phyloP scores from a whole-genome alignment of 1,140 invertebrate genomes.

The Drosophila orena region DNA sequence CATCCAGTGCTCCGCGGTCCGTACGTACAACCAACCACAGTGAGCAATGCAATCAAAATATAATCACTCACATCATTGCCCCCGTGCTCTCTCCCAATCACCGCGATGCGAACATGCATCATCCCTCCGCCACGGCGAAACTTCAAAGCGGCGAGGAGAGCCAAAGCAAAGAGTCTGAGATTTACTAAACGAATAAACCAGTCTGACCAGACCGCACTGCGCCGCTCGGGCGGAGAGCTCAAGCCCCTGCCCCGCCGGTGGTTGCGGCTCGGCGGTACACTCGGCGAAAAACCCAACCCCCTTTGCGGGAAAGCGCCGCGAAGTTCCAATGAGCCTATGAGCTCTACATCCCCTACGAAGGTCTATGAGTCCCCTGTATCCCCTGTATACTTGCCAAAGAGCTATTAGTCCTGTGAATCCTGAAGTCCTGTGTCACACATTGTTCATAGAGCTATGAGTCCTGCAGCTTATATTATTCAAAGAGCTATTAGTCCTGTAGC shows the following conservation, averaged over 20 bases:
- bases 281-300: constrained; percentile 2
- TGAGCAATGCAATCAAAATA: constrained; percentile 83
- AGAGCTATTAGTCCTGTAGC: no score
- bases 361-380: no score
- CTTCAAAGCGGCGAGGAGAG: constrained; percentile 74
- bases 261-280: constrained; percentile 29
- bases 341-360: no score
- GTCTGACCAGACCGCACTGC: constrained; percentile 67
- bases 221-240: constrained; percentile 52
- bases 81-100: constrained; percentile 82
- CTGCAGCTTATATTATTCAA: no score
- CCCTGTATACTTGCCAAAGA: no score
- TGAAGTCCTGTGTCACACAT: no score
- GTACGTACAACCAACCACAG: constrained; percentile 78
- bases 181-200: constrained; percentile 81
- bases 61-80: constrained; percentile 84
- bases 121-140: constrained; percentile 80
- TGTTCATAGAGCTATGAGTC: no score
- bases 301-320: neutral
- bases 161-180: constrained; percentile 78
- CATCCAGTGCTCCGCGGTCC: no score
- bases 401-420: no score
- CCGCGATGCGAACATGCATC: constrained; percentile 80
- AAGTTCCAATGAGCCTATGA: neutral
- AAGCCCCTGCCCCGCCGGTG: constrained; percentile 31